phyloP scores from a whole-genome alignment of 2,113 vertebrate species.

The Silurus glanis region DNA sequence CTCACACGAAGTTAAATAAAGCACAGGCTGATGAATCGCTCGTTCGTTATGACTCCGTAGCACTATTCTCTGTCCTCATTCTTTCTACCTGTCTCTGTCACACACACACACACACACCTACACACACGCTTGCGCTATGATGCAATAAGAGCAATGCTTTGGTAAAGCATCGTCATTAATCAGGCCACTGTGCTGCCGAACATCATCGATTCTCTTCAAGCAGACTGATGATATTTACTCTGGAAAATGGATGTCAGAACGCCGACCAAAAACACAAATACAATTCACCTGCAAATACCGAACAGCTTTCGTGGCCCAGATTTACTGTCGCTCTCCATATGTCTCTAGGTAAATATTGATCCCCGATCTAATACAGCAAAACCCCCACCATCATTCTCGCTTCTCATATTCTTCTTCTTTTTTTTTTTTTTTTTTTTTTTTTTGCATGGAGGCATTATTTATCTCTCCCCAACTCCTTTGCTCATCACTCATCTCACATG shows the following conservation, averaged over 20 bases:
- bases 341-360: conserved; percentile 54
- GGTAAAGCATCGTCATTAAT: conserved; percentile 46
- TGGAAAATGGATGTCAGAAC: conserved; percentile 39
- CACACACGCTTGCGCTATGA: conserved; percentile 40
- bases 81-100: conserved; percentile 36
- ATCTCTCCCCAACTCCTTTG: conserved; percentile 35
- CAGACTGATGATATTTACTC: conserved; percentile 52
- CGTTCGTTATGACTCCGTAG: not conserved
- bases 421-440: conserved; percentile 1
- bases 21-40: conserved; percentile 18
- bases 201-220: conserved; percentile 42
- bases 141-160: conserved; percentile 39
- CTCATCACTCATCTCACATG: conserved; percentile 23
- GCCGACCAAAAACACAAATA: conserved; percentile 45
- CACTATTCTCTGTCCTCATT: conserved; percentile 36
- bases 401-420: not conserved
- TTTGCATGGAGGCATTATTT: conserved; percentile 46
- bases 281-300: conserved; percentile 50
- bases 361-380: conserved; percentile 19
- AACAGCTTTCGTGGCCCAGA: conserved; percentile 46
- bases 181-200: conserved; percentile 42
- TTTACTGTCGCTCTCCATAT: conserved; percentile 42
- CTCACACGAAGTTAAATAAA: not conserved
- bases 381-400: conserved; percentile 16
- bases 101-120: conserved; percentile 28